Evolutionary conservation across 2,888 invertebrate genomes (phyloP).

Genomic region (Idaea dimidiata): DNA sequence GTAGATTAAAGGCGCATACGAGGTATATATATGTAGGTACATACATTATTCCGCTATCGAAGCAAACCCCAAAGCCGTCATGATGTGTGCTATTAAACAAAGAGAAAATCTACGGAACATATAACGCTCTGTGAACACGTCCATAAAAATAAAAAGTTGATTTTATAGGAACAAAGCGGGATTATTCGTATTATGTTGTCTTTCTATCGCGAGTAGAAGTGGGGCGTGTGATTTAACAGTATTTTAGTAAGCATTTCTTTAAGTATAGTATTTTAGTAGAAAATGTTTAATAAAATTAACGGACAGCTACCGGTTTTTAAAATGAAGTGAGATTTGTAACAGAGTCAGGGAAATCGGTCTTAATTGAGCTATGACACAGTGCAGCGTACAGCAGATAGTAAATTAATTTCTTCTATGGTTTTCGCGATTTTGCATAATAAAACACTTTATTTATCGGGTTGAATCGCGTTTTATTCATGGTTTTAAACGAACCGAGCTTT

Average conservation of each 20-base stretch:
- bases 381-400: neutral
- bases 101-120: constrained; percentile 25
- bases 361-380: neutral
- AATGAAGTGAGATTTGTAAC: neutral
- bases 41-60: neutral
- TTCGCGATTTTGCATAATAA: too few relatives aligned
- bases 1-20: neutral
- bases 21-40: neutral
- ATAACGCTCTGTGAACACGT: constrained; percentile 1
- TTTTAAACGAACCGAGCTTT: too few relatives aligned
- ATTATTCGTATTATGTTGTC: neutral
- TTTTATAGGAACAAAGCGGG: constrained; percentile 1
- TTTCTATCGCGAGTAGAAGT: neutral
- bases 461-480: too few relatives aligned
- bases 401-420: too few relatives aligned
- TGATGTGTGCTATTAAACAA: constrained; percentile 50
- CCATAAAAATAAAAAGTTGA: neutral
- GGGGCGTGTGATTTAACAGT: neutral
- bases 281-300: neutral
- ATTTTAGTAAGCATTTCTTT: too few relatives aligned
- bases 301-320: neutral
- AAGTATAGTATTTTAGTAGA: neutral
- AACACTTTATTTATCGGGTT: too few relatives aligned
- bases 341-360: neutral
- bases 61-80: constrained; percentile 42